A percentile compares a stretch with the other conserved stretches of the same genome.
Conservation (phyloP, 2,113 vertebrate species). For the Tonatia bakeri region DNA sequence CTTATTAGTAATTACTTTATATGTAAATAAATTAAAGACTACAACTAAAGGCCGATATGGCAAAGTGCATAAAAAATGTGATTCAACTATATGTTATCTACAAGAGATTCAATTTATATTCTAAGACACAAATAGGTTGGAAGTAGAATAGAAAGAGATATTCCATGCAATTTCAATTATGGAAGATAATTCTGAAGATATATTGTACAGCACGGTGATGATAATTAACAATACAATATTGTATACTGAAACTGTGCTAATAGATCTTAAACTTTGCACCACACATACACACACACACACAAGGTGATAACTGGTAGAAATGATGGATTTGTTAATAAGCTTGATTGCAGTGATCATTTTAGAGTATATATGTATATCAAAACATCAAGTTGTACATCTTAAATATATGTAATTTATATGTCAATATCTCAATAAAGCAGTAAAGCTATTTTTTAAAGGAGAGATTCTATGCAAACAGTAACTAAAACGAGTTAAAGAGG, state of each 20-base stretch:
- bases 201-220: background rate
- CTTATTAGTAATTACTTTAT: too few relatives aligned
- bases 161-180: background rate
- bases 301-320: background rate
- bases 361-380: background rate
- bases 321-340: background rate
- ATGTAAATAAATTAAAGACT: background rate
- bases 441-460: background rate
- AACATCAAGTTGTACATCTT: background rate
- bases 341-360: background rate
- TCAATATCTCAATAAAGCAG: background rate
- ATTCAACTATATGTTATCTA: background rate
- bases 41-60: background rate
- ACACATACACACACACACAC: background rate
- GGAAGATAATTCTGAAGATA: background rate
- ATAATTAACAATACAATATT: background rate
- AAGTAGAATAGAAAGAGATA: background rate
- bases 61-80: background rate
- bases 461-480: background rate
- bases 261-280: background rate
- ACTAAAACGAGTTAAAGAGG: background rate
- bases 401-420: background rate
- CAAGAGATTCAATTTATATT: background rate
- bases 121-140: background rate
- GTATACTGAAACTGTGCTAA: background rate